Base-by-base conservation (phyloP, 2,888 invertebrate genomes). In the Andrena minutula region DNA sequence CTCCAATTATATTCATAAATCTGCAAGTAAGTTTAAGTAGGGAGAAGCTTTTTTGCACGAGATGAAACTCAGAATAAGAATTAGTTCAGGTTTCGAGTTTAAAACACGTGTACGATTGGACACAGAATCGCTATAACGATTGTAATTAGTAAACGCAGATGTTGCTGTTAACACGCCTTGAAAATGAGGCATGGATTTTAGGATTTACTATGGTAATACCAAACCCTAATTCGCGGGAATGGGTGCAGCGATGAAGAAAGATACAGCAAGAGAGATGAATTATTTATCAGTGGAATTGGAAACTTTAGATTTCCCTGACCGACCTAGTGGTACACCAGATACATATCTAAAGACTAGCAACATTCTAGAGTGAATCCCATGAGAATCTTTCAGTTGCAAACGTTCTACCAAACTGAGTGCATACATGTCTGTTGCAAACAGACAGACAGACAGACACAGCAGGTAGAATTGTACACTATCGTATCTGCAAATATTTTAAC, bases 261-360 rank as follows among this genome's bases (percentile, higher is more conserved):
- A 65, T 53, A 53, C 8, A 63, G 12, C 20, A 61, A 63, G 65
- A 58, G 68, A 66, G 72, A 68, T 84, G n/a, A 75, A 79, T 79
- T 86, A 76, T 77, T 79, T 84, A 75, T 70, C 60, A 58, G 61
- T 51, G 75, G 26, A 69, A 82, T 76, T 75, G 69, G 71, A 56
- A 86, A 86, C 85, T 86, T 82, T 85, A 87, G 86, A 86, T 86
- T 87, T 86, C 77, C 86, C 84, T 78, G 71, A 85, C 83, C 82
- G 69, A 64, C 79, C 66, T 10, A 66, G 72, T 32, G 68, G 73
- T 77, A 69, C 65, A 79, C 81, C 79, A 68, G 56, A 69, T 77
- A 83, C 85, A 75, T 77, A 73, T 81, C 35, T 82, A 88, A 83
- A 82, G 77, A 79, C 71, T 79, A 76, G 83, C 26, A 85, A 63